Base-by-base conservation (phyloP, 2,797 vertebrate species). In the Ispidina lecontei region DNA sequence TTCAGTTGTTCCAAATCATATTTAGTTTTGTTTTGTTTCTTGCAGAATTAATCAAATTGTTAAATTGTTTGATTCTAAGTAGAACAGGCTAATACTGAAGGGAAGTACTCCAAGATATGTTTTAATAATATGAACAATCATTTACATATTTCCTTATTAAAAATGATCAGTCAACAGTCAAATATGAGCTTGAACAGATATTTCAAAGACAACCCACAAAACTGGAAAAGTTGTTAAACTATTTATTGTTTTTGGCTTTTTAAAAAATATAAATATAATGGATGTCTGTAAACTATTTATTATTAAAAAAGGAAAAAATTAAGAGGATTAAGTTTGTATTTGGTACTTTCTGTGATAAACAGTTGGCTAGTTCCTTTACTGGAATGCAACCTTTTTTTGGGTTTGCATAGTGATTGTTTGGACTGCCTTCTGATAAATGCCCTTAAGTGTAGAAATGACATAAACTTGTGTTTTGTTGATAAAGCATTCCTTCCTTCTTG, bases 361-460 rank as follows among this genome's bases (percentile, higher is more conserved):
- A 58, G 5, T 52, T 89, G 62, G 8, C 7, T 59, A 21, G 5
- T 41, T 90, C 8, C 4, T 37, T 76, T 67, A 62, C 16, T 37
- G 21, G 13, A 60, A 80, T 65, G 15, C 2, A 64, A 25, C n/a
- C 12, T 7, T 67, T 67, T 55, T 10, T 11, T 20, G 2, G 9
- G 3, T 78, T 91, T 84, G 6, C 25, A 25, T 7, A 28, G 13
- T 18, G 19, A 12, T 7, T 29, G 79, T 62, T 89, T 84, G 47
- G 5, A 29, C 12, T 25, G 9, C 12, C 16, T 33, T 9, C 13
- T 37, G 51, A 16, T 28, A 41, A 47, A 31, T 28, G 4, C 3
- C 12, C 6, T 7, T 54, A 84, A 71, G 9, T 3, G 3, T 18
- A 62, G 26, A 51, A 69, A 67, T 0, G 0, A 35, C 15, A 15